Conservation (phyloP, 2,797 vertebrate genomes). For the Bufotes viridis region DNA sequence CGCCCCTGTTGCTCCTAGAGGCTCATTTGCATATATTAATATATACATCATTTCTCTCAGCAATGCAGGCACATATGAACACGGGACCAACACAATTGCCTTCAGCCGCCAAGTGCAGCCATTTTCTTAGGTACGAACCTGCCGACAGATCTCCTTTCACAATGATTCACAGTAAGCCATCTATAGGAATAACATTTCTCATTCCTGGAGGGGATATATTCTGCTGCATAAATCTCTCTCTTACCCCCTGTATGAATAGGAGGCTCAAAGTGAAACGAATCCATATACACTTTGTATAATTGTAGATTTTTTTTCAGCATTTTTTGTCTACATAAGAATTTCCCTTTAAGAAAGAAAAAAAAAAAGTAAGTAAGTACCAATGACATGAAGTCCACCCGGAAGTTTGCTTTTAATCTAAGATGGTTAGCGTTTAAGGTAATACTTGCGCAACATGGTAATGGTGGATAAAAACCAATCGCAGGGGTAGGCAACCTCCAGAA, state of each 20-base stretch:
- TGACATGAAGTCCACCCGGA: constrained; percentile 17
- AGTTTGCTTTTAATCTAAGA: constrained; percentile 29
- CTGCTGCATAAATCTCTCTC: background rate
- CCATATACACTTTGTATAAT: background rate
- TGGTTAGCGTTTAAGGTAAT: constrained; percentile 37
- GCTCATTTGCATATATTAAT: no score
- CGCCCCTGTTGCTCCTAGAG: no score
- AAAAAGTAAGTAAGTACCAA: background rate
- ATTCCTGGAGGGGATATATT: background rate
- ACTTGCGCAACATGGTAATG: constrained; percentile 21
- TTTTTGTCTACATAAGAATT: background rate
- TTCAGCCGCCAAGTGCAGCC: no score
- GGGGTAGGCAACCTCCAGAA: no score
- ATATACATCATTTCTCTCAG: no score
- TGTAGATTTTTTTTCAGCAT: background rate
- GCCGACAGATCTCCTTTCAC: background rate
- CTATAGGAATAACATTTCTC: background rate
- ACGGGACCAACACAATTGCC: no score
- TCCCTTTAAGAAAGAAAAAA: background rate
- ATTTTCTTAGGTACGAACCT: no score
- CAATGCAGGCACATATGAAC: no score
- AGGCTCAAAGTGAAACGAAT: background rate
- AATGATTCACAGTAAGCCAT: background rate
- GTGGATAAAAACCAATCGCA: background rate
- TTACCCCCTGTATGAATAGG: background rate